These are phyloP conservation scores for Cephus sareptanus DNA, from an alignment of 2,888 invertebrate genomes.

Conservation along the genomic window DNA sequence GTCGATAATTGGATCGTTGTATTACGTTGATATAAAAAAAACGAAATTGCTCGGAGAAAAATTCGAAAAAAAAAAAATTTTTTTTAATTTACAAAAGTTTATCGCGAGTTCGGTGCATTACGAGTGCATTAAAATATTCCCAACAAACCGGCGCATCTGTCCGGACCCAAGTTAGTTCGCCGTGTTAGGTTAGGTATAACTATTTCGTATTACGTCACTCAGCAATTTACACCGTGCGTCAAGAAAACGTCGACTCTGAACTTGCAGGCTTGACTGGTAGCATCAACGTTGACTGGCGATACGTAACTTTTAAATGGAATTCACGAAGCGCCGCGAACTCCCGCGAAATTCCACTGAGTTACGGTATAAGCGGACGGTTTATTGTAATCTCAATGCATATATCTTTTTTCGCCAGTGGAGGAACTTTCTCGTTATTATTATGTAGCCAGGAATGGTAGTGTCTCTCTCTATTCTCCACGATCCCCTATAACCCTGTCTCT, in stretches of 20 bases:
- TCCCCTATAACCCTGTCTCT: too few relatives aligned
- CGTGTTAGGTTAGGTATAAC: not conserved
- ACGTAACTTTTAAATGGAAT: slow-evolving; percentile 1
- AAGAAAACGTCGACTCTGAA: not conserved
- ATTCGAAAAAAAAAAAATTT: not conserved
- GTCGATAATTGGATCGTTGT: not conserved
- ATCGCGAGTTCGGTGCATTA: not conserved
- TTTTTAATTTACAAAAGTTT: not conserved
- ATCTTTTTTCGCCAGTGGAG: slow-evolving; percentile 28
- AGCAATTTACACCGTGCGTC: not conserved
- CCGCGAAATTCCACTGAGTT: not conserved
- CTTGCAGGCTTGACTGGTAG: not conserved
- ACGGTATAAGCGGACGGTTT: slow-evolving; percentile 21
- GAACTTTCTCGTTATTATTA: slow-evolving; percentile 41
- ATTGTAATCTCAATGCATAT: slow-evolving; percentile 38
- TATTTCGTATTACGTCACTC: not conserved
- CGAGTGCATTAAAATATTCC: not conserved
- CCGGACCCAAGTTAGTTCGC: not conserved
- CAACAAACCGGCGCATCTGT: not conserved
- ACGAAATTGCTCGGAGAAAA: not conserved
- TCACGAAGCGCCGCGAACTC: not conserved
- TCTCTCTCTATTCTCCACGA: not conserved
- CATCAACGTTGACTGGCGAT: not conserved
- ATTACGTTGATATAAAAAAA: not conserved
- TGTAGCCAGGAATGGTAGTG: not conserved